Base-by-base conservation (phyloP, 2,888 invertebrate species). In the Chaitophorus viminalis region DNA sequence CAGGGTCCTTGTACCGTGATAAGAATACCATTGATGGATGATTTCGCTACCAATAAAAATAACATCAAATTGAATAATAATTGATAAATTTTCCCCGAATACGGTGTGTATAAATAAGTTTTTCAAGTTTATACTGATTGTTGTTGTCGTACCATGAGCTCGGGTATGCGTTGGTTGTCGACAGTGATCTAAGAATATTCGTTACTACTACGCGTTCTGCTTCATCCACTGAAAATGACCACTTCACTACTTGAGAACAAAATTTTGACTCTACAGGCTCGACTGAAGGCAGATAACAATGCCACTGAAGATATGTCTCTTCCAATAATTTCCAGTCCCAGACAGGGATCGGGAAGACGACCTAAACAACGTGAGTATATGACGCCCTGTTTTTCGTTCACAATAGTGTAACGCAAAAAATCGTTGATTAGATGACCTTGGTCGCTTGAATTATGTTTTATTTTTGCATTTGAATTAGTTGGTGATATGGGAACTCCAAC, bases 201-300 rank as follows among this genome's bases (percentile, higher is more conserved):
- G 74, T 74, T 8, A n/a, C 25, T 31, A 39, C 76, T 31, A 4
- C 31, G 74, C 33, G 18, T 75, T 11, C 52, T 8, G 36, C 54
- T 5, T 21, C 6, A 39, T 18, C 14, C 17, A 8, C 72, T 9
- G 14, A 89, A 83, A 72, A 90, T 90, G 90, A 90, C 89, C 60
- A 90, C 89, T 89, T 90, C 90, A 46, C 89, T 89, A 68, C 88
- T 90, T 52, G 90, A 90, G 88, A 90, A 89, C 60, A 96, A 95
- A 93, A 94, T 97, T 91, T 94, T 95, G 92, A 95, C 94, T 91
- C 93, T 97, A 92, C 94, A 97, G 92, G 95, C 95, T 91, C 94
- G 95, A 91, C 93, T 97, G 90, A 94, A 94, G 92, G 94, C 94
- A 91, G 94, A 93, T 93, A 94, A 94, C 92, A 94, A 93, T 92